Base-by-base conservation (phyloP, 2,113 vertebrate species). In the Sander lucioperca region DNA sequence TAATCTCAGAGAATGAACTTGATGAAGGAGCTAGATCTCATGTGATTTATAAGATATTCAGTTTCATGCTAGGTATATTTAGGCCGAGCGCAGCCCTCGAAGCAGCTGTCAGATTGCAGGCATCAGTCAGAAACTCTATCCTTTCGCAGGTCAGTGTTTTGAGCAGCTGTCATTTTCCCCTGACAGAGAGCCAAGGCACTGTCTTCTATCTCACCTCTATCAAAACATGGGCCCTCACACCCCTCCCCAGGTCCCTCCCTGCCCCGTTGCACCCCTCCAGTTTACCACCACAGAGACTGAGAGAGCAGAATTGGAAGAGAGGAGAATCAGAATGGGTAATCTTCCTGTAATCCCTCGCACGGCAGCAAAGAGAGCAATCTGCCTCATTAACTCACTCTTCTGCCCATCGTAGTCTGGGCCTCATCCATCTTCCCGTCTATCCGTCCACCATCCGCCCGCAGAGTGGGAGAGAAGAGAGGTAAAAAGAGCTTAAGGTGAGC, bases 301-400 rank as follows among this genome's bases (percentile, higher is more conserved):
- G 27, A 56, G 59, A 79, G 68, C n/a, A 27, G 75, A 87, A 87
- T 43, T 74, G 82, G 73, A 80, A 77, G 54, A 77, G 70, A 58
- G 47, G 70, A 77, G 79, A 86, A 79, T 86, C 63, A 36, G 59
- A 84, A 88, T 81, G 80, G 89, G 79, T 94, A 89, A 93, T 93
- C 90, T 91, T 54, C 36, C 80, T 68, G 70, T 92, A 94, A 92
- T 93, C 90, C 90, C 83, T 86, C 1, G 84, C 79, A 91, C 19
- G 72, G 69, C 27, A 33, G 73, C 86, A 63, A 87, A 73, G 85
- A 85, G 82, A 85, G 89, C 89, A 93, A 87, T 89, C 84, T 78
- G 82, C 87, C 89, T 93, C 92, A 91, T 94, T 93, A 91, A 91
- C 84, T 88, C 78, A 64, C 75, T 77, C 75, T 67, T 83, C 80